These are phyloP conservation scores for Muscicapa striata DNA, from an alignment of 2,797 vertebrate genomes.

Conservation along the genomic window DNA sequence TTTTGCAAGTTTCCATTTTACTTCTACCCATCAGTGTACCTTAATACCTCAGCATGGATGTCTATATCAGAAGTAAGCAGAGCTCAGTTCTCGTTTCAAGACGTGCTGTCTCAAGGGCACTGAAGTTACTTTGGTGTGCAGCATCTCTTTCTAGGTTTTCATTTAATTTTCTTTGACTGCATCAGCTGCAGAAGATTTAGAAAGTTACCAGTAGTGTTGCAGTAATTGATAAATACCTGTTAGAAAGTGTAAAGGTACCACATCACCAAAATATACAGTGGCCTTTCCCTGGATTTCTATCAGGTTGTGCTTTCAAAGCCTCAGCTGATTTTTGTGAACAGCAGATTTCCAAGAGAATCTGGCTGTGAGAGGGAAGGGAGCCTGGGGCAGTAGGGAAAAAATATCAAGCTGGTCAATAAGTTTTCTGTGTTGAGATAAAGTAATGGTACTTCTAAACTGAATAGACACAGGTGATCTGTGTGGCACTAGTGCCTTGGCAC, in stretches of 20 bases:
- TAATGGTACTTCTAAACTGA: not conserved
- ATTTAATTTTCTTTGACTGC: not conserved
- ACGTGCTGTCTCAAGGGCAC: not conserved
- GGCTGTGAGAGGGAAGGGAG: not conserved
- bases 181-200: not conserved
- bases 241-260: not conserved
- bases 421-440: not conserved
- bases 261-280: not conserved
- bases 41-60: constrained; percentile 11
- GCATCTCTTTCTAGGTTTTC: not conserved
- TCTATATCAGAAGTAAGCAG: not conserved
- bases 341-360: not conserved
- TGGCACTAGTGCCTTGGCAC: fast-evolving
- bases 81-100: not conserved
- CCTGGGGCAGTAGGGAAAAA: not conserved
- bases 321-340: not conserved
- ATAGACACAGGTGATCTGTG: too few relatives aligned
- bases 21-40: constrained; percentile 37
- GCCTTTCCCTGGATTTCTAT: not conserved
- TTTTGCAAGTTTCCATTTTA: constrained; percentile 52
- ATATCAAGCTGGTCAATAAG: not conserved
- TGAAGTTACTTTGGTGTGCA: not conserved
- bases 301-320: not conserved
- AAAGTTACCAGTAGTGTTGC: not conserved
- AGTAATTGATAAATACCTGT: not conserved